These are phyloP conservation scores for Bambusicola thoracicus DNA, from an alignment of 2,113 vertebrate species.

Conservation along the genomic window DNA sequence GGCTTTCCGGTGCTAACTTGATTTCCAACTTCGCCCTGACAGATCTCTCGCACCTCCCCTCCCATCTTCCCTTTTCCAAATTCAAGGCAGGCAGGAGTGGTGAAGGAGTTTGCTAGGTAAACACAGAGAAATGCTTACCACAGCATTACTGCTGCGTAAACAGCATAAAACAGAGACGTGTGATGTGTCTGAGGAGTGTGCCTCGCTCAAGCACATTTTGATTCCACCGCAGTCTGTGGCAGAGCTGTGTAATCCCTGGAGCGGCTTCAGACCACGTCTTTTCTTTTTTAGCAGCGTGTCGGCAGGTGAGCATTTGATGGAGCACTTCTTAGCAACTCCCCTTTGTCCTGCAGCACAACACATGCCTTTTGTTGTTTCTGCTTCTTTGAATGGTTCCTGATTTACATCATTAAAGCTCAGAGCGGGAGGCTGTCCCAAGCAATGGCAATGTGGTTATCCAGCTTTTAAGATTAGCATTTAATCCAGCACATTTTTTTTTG, in stretches of 20 bases:
- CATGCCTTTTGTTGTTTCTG: neutral
- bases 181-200: accelerated
- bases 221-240: neutral
- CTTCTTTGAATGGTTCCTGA: neutral
- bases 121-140: neutral
- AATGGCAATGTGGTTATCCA: neutral
- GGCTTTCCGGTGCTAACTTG: neutral
- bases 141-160: neutral
- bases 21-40: accelerated
- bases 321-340: neutral
- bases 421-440: neutral
- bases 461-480: neutral
- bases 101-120: neutral
- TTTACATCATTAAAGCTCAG: neutral
- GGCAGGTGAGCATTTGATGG: too few species aligned
- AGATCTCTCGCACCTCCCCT: accelerated
- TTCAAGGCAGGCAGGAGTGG: neutral
- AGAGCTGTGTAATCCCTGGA: neutral
- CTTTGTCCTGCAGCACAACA: neutral
- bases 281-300: accelerated
- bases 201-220: neutral
- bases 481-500: neutral
- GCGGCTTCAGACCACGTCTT: accelerated
- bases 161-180: neutral
- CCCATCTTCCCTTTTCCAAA: too few species aligned